Conservation (phyloP, 2,888 invertebrate species). For the Tipula lateralis region DNA sequence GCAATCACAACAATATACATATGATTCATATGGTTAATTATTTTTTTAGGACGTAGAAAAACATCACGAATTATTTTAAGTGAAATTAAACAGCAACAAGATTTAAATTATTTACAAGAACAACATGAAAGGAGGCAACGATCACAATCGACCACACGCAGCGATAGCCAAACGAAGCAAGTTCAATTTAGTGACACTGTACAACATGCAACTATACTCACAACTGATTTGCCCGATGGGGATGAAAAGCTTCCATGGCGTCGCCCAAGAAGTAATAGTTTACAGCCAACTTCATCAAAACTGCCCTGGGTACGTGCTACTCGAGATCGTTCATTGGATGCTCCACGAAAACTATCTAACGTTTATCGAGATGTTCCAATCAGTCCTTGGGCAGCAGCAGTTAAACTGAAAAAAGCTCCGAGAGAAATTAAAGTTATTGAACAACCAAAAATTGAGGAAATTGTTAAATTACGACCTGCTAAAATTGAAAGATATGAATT, state of each 20-base stretch:
- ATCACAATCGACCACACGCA: background rate
- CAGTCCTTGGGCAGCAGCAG: constrained; percentile 61
- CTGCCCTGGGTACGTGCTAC: constrained; percentile 47
- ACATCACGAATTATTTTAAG: constrained; percentile 37
- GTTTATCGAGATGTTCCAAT: constrained; percentile 39
- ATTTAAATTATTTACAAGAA: constrained; percentile 26
- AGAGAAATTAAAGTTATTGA: constrained; percentile 45
- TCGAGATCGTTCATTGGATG: constrained; percentile 51
- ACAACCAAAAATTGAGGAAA: constrained; percentile 47
- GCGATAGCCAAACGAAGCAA: background rate
- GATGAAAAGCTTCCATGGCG: constrained; percentile 57
- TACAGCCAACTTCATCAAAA: constrained; percentile 45
- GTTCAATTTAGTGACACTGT: constrained; percentile 24
- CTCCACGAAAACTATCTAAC: constrained; percentile 44
- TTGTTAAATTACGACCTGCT: constrained; percentile 55
- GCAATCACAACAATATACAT: background rate
- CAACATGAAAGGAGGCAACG: constrained; percentile 4
- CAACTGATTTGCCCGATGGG: constrained; percentile 48
- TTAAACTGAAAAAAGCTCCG: constrained; percentile 52
- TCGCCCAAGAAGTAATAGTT: constrained; percentile 47
- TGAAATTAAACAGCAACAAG: constrained; percentile 30
- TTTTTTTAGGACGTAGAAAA: constrained; percentile 36
- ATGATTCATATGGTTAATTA: background rate
- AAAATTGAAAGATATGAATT: constrained; percentile 53
- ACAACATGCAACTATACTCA: constrained; percentile 36